Evolutionary conservation across 2,113 vertebrate genomes (phyloP).

Genomic region (Setophaga kirtlandii): DNA sequence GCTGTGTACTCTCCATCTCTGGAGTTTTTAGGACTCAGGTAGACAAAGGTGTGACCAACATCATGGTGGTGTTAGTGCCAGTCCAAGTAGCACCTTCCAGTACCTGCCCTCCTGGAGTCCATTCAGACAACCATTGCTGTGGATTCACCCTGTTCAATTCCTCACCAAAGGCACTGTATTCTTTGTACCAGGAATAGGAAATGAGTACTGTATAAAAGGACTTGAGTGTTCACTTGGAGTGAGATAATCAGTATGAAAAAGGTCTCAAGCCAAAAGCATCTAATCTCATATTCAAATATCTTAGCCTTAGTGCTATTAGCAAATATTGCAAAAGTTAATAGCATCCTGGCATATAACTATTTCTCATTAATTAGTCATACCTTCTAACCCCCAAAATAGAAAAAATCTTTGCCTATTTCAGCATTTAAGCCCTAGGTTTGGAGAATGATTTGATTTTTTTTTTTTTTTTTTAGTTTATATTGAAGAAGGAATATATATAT

Average conservation of each 20-base stretch:
- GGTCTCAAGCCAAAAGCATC: background rate
- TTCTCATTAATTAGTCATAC: constrained; percentile 5
- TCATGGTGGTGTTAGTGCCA: background rate
- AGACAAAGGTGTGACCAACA: background rate
- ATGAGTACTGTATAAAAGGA: background rate
- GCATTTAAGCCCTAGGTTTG: background rate
- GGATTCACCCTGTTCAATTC: background rate
- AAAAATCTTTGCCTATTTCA: background rate
- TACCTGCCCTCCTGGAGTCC: background rate
- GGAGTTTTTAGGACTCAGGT: background rate
- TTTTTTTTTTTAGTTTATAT: background rate
- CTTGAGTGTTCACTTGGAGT: background rate
- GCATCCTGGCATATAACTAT: background rate
- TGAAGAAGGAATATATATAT: background rate
- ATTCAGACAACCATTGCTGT: background rate
- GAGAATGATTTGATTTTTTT: background rate
- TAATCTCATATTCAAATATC: background rate
- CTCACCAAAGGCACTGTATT: background rate
- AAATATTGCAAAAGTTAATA: constrained; percentile 23
- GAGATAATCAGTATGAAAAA: background rate
- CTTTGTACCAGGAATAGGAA: background rate
- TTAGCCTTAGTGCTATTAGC: background rate
- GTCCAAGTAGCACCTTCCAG: background rate
- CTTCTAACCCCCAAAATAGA: background rate
- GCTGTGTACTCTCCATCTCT: background rate